Evolutionary conservation across 2,113 vertebrate species (phyloP).

Genomic region (Typhlomys cinereus): DNA sequence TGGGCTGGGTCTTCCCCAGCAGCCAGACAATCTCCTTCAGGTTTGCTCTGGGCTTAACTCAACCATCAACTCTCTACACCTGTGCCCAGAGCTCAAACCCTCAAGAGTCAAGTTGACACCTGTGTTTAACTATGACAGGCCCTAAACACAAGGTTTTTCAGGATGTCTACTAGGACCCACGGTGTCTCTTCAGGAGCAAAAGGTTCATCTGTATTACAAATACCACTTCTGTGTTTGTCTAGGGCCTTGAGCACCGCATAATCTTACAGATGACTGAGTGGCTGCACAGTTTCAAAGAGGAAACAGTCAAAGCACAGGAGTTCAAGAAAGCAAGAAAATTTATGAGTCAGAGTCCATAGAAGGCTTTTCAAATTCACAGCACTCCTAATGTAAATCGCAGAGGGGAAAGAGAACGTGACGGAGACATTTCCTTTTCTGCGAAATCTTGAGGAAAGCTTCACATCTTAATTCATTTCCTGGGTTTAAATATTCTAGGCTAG

Average conservation of each 20-base stretch:
- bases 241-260: slow-evolving; percentile 74
- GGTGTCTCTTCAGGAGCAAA: slow-evolving; percentile 61
- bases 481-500: slow-evolving; percentile 70
- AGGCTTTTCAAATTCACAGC: slow-evolving; percentile 69
- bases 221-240: slow-evolving; percentile 77
- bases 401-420: slow-evolving; percentile 62
- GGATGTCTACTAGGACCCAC: slow-evolving; percentile 63
- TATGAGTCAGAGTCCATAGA: slow-evolving; percentile 54
- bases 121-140: too few species aligned
- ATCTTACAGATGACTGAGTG: slow-evolving; percentile 80
- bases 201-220: slow-evolving; percentile 72
- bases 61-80: too few species aligned
- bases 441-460: slow-evolving; percentile 70
- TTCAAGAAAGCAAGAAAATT: slow-evolving; percentile 63
- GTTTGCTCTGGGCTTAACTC: too few species aligned
- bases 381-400: slow-evolving; percentile 73
- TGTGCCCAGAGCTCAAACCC: too few species aligned
- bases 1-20: too few species aligned
- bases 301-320: slow-evolving; percentile 55
- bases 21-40: too few species aligned
- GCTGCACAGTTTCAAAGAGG: slow-evolving; percentile 49
- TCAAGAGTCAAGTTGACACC: too few species aligned
- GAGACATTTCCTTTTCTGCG: slow-evolving; percentile 43
- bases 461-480: slow-evolving; percentile 73
- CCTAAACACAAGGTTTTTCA: slow-evolving; percentile 59